These are phyloP conservation scores for Prinia subflava DNA, from an alignment of 2,113 vertebrate species.

Conservation along the genomic window DNA sequence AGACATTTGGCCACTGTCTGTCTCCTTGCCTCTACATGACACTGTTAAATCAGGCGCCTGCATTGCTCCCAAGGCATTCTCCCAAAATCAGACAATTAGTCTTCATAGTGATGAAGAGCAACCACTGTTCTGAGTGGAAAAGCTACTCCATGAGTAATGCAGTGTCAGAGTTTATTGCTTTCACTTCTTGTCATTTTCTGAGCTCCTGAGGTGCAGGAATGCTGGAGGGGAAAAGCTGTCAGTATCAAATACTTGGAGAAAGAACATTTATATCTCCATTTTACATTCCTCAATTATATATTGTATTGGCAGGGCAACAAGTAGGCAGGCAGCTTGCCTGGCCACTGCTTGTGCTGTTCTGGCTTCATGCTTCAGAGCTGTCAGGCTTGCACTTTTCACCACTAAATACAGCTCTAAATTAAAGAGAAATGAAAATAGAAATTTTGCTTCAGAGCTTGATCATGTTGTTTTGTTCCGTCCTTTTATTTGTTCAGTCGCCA, in stretches of 20 bases:
- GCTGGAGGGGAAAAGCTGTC: background rate
- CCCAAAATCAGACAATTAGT: background rate
- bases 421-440: background rate
- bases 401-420: constrained; percentile 4
- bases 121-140: background rate
- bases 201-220: background rate
- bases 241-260: background rate
- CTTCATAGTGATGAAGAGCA: background rate
- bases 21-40: background rate
- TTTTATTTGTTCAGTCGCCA: background rate
- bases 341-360: background rate
- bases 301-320: background rate
- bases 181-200: background rate
- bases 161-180: background rate
- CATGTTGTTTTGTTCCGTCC: background rate
- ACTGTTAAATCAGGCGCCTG: background rate
- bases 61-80: background rate
- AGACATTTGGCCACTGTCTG: background rate
- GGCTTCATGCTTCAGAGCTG: constrained; percentile 14
- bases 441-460: constrained; percentile 3
- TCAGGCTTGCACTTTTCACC: background rate
- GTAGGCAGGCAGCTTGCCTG: background rate
- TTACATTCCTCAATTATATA: background rate
- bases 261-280: background rate
- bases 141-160: background rate